Base-by-base conservation (phyloP, 2,888 invertebrate genomes). In the Agonopterix arenella region DNA sequence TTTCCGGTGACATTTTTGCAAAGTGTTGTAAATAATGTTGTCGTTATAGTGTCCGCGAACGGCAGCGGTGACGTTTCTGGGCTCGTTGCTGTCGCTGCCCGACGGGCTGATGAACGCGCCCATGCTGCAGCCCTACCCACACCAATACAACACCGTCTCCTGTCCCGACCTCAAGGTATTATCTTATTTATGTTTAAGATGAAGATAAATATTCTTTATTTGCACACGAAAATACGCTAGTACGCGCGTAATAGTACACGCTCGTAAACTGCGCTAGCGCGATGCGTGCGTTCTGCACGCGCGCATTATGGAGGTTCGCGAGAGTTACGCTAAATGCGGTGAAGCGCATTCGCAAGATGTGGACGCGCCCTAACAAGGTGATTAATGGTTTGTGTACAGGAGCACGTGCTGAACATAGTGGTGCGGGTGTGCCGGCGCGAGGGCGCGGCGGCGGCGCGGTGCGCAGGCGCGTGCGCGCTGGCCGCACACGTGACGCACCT, bases 11-110 rank as follows among this genome's bases (percentile, higher is more conserved):
- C 28, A 5, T 28, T 28, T 28, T 28, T 28, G 28, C 5, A 5
- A 28, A 28, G 28, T 28, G 28, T 28, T 28, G 28, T 28, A 5
- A 28, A 28, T 28, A 28, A 28, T 5, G n/a, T 44, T 48, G n/a
- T 59, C 48, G 8, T 76, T 74, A 37, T 83, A 93, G 92, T 93
- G 94, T 53, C 98, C 98, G 0, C 91, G 98, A 52, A 94, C 95
- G 8, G 98, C 98, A 70, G 98, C 98, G 0, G 93, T 97, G 18
- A 95, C 97, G 0, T 93, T 98, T 54, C 88, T 98, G 37, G 97
- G 97, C 1, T 95, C 96, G 1, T 82, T 98, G 49, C 84, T 98
- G 43, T 94, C 96, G 58, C 91, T 97, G 59, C 96, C 97, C 0
- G 92, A 94, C 60, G 91, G 91, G 8, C 89, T 93, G 52, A 90